Conservation (phyloP, 2,113 vertebrate genomes). For the Aplodontia rufa region DNA sequence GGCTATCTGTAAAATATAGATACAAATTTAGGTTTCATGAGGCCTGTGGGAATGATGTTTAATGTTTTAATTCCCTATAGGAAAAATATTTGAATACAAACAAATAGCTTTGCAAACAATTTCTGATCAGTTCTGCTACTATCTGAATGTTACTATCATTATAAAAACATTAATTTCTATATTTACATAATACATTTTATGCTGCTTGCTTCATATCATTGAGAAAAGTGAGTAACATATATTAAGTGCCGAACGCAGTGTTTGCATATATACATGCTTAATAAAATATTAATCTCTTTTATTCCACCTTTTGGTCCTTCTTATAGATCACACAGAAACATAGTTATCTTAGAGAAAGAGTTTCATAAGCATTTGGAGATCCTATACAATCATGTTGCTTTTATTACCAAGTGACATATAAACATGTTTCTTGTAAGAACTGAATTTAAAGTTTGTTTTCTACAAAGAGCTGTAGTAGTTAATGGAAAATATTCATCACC, state of each 20-base stretch:
- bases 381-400: not conserved
- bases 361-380: not conserved
- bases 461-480: not conserved
- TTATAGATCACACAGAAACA: not conserved
- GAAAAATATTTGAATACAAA: not conserved
- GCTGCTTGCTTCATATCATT: not conserved
- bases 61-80: not conserved
- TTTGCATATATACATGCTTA: not conserved
- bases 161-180: not conserved
- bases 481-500: not conserved
- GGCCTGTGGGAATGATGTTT: not conserved
- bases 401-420: not conserved
- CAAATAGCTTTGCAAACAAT: slow-evolving; percentile 5
- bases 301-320: not conserved
- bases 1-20: not conserved
- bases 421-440: not conserved
- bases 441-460: slow-evolving; percentile 8
- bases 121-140: not conserved
- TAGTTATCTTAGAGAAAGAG: not conserved
- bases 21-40: not conserved
- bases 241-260: not conserved
- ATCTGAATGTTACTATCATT: not conserved
- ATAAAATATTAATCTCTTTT: not conserved
- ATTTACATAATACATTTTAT: not conserved
- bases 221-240: not conserved